phyloP scores from a whole-genome alignment of 1,140 invertebrate genomes.

The Caenorhabditis inopinata region DNA sequence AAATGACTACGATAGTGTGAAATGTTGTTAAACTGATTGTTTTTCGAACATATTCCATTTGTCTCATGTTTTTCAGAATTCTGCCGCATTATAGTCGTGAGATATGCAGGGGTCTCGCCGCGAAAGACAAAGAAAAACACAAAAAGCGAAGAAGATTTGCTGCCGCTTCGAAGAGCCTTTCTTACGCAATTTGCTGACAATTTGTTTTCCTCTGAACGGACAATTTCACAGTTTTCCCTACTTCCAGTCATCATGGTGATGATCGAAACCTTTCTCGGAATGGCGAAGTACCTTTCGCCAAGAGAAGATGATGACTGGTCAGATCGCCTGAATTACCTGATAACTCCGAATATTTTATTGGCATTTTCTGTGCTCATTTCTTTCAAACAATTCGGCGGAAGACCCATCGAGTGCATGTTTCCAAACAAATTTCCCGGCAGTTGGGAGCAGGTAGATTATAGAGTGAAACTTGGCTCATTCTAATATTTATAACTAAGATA shows the following conservation, averaged over 20 bases:
- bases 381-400: constrained; percentile 51
- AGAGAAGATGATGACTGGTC: constrained; percentile 60
- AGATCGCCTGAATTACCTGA: constrained; percentile 63
- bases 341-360: constrained; percentile 62
- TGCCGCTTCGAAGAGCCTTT: too few relatives aligned
- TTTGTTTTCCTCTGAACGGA: background rate
- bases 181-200: background rate
- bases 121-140: too few relatives aligned
- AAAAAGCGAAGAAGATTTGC: too few relatives aligned
- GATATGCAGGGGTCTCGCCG: too few relatives aligned
- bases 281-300: constrained; percentile 58
- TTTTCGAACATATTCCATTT: too few relatives aligned
- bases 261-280: constrained; percentile 62
- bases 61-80: too few relatives aligned
- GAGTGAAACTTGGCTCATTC: too few relatives aligned
- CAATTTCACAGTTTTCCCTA: background rate
- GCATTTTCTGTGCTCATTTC: constrained; percentile 63
- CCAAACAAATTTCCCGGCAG: constrained; percentile 61
- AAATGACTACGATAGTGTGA: too few relatives aligned
- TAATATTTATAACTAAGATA: too few relatives aligned
- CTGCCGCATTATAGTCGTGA: too few relatives aligned
- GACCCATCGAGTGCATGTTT: constrained; percentile 62
- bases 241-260: constrained; percentile 55
- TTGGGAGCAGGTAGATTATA: constrained; percentile 58
- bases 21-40: too few relatives aligned